Evolutionary conservation across 1,140 invertebrate species (phyloP).

Genomic region (Rhopalosiphum maidis): DNA sequence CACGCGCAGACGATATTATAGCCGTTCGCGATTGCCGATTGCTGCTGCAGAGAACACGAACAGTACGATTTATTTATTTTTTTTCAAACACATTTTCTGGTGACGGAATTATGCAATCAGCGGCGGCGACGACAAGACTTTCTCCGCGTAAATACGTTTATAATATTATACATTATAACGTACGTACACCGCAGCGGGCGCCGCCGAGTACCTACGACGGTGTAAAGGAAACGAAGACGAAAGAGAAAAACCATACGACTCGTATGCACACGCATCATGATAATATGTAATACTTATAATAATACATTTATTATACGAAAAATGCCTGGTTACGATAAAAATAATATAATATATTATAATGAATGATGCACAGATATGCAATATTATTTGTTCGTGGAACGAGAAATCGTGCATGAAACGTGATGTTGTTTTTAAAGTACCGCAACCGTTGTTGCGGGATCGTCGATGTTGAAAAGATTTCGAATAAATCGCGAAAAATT

Average conservation of each 20-base stretch:
- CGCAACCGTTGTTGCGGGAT: background rate
- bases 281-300: background rate
- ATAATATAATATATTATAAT: background rate
- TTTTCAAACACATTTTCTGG: background rate
- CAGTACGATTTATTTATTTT: background rate
- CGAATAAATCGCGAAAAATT: background rate
- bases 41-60: background rate
- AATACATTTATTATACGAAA: background rate
- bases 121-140: background rate
- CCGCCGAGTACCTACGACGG: background rate
- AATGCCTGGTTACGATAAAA: background rate
- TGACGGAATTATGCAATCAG: constrained; percentile 5
- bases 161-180: background rate
- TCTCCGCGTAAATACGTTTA: background rate
- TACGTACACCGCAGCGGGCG: background rate
- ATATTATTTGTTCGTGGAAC: background rate
- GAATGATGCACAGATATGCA: background rate
- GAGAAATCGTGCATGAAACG: background rate
- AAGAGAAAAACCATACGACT: background rate
- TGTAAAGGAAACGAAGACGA: background rate
- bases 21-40: background rate
- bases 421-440: background rate
- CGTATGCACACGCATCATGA: background rate
- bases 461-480: background rate
- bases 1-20: background rate